Conservation (phyloP, 2,888 invertebrate genomes). For the Ophion obscuratus region DNA sequence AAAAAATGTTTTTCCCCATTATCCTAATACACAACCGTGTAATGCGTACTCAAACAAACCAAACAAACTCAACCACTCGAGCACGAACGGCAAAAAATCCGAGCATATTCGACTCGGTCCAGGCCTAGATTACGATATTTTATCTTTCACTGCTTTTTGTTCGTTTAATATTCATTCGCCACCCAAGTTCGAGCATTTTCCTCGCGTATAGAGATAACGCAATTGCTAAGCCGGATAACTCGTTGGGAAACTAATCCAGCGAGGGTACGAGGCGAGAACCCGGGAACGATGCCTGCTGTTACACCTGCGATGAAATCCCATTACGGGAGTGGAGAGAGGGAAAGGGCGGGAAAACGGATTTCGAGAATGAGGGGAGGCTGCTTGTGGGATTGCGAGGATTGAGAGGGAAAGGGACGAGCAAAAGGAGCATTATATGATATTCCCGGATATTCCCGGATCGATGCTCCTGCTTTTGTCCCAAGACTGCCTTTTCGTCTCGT, state of each 20-base stretch:
- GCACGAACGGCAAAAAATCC: too few species aligned
- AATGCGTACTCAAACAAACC: too few species aligned
- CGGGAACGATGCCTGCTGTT: conserved; percentile 65
- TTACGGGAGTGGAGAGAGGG: conserved; percentile 66
- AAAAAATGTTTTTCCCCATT: too few species aligned
- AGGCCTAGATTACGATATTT: too few species aligned
- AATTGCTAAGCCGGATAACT: conserved; percentile 51
- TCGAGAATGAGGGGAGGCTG: conserved; percentile 60
- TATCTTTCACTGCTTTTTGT: too few species aligned
- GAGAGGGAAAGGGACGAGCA: background rate
- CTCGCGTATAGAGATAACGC: background rate
- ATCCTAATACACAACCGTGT: too few species aligned
- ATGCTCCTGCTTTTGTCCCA: conserved; percentile 25
- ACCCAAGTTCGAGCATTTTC: background rate
- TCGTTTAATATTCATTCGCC: too few species aligned
- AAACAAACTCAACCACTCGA: too few species aligned
- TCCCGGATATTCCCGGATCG: conserved; percentile 12
- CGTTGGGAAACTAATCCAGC: conserved; percentile 65
- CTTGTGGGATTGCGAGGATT: conserved; percentile 28
- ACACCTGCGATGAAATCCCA: conserved; percentile 73
- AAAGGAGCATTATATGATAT: background rate
- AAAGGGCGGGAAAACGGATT: conserved; percentile 67
- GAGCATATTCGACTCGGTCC: too few species aligned
- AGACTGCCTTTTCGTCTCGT: conserved; percentile 3
- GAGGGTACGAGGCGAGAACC: conserved; percentile 51